A percentile compares a stretch with the other conserved stretches of the same genome.
These are phyloP conservation scores for Epirrhoe alternata DNA, from an alignment of 2,888 invertebrate genomes.

Conservation along the genomic window DNA sequence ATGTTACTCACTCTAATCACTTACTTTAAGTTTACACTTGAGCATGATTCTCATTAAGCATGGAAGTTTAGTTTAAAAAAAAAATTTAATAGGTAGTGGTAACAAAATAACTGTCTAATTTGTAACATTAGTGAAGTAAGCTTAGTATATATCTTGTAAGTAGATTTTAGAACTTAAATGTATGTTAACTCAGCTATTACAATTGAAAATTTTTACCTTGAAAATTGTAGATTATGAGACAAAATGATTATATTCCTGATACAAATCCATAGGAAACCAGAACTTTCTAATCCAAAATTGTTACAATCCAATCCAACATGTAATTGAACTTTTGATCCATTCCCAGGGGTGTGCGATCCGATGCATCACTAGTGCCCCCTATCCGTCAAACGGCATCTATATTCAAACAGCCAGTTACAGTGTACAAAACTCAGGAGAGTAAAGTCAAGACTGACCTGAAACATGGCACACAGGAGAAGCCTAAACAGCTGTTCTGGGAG, in stretches of 20 bases:
- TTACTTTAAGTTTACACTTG: conserved; percentile 21
- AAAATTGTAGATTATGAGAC: too few relatives aligned
- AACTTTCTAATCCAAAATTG: not conserved
- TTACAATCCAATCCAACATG: not conserved
- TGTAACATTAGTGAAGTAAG: not conserved
- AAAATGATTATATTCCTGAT: too few relatives aligned
- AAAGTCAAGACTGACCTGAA: conserved; percentile 96
- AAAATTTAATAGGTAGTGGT: conserved; percentile 3
- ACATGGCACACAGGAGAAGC: conserved; percentile 96
- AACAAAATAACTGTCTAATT: not conserved
- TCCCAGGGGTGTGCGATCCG: conserved; percentile 91
- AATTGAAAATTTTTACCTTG: too few relatives aligned
- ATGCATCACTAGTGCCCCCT: conserved; percentile 96
- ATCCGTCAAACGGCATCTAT: conserved; percentile 99
- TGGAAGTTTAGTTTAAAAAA: conserved; percentile 18
- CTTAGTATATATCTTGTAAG: not conserved
- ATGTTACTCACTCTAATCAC: conserved; percentile 32
- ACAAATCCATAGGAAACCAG: not conserved
- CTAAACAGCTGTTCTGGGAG: conserved; percentile 95
- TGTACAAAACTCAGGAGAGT: conserved; percentile 96
- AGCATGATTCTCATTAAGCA: conserved; percentile 44
- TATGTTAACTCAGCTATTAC: too few relatives aligned
- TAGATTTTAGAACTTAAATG: not conserved
- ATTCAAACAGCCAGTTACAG: conserved; percentile 99
- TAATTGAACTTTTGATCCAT: not conserved